Base-by-base conservation (phyloP, 2,888 invertebrate genomes). In the Pterostichus niger region DNA sequence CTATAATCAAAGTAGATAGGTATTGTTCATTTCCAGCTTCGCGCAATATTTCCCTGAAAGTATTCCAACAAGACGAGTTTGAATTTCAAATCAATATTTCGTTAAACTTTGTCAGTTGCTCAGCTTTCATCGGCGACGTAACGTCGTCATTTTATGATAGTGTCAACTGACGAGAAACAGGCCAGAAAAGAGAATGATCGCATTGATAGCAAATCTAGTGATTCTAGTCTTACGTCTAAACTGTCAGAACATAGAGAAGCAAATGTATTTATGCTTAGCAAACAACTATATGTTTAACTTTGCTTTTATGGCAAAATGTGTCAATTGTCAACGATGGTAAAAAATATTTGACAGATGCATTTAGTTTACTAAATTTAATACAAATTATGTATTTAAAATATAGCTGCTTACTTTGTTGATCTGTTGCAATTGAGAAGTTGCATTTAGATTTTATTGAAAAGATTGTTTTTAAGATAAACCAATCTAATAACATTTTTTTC, bases 21-120 rank as follows among this genome's bases (percentile, higher is more conserved):
- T 49, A 49, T 49, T 49, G 49, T 49, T 49, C 49, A 49, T 49
- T 49, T 13, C 49, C 49, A 49, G n/a, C 49, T 13, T 9, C 49
- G 49, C 10, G n/a, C 49, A n/a, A 49, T 49, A 49, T 49, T 11
- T 49, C 10, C 49, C 2, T n/a, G 44, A 49, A 49, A 49, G 13
- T 49, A 49, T 49, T 49, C 4, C 0, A 49, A 49, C 11, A 49
- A 2, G 49, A 49, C 0, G 49, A 49, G 49, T 13, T 49, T 49
- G 49, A 49, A 10, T 13, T 49, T 49, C 49, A 49, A 49, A 49
- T 49, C 49, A 49, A 49, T 49, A 49, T 49, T 13, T 49, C 13
- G 49, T 5, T 49, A n/a, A 49, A 49, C 49, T 49, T 40, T 6
- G 3, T 40, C 40, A 40, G 40, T 49, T 40, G 40, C 40, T 40